Base-by-base conservation (phyloP, 2,888 invertebrate species). In the Vandiemenella viatica region DNA sequence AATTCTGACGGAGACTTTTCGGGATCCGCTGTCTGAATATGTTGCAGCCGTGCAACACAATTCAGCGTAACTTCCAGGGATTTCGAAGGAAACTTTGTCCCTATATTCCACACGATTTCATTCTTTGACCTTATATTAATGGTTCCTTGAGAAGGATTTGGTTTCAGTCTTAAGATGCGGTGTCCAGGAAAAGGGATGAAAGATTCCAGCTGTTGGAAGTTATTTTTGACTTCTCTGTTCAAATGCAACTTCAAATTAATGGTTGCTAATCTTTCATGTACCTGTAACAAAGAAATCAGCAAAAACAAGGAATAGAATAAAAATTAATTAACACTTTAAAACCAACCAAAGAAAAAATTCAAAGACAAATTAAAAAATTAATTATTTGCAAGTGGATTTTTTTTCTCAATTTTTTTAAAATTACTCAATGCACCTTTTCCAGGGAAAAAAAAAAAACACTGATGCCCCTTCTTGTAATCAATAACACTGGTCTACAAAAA, bases 51-150 rank as follows among this genome's bases (percentile, higher is more conserved):
- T 32, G 4, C 32, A 2, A 32, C 32, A 32, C 32, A 32, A 10
- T 41, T 40, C 3, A 49, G 23, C 8, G 44, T 40, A 6, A 21
- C 44, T 16, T 22, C 26, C 19, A 49, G 32, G 5, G 37, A 23
- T 23, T 45, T 49, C 17, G 44, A n/a, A 3, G 49, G 49, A 26
- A 49, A 45, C 20, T 49, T 49, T 7, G 21, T 44, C 7, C 49
- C 49, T 17, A 49, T 6, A n/a, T 45, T 49, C 49, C 49, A 49
- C 5, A 45, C 32, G 13, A 49, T 13, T 5, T 10, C 37, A 40
- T 45, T 44, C 2, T 16, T 19, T 5, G 22, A n/a, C 16, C 17
- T 17, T 10, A 49, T 43, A 1, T 10, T 18, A 4, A 49, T 20
- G n/a, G 45, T 43, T 17, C 49, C 49, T 18, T 38, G 23, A 17